Evolutionary conservation across 2,113 vertebrate genomes (phyloP).

Genomic region (Ctenodactylus gundi): DNA sequence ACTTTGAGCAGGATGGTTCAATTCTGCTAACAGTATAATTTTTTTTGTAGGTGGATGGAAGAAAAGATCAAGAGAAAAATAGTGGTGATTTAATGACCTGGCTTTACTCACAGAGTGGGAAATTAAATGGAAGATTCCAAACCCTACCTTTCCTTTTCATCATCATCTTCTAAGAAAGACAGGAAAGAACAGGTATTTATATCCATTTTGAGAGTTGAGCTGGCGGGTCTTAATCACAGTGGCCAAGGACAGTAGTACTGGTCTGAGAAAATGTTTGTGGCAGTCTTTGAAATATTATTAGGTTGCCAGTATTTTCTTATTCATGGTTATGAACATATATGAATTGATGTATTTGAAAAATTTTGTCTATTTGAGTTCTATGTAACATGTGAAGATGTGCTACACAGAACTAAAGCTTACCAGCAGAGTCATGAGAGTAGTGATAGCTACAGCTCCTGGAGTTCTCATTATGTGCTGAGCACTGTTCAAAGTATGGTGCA

Average conservation of each 20-base stretch:
- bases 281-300: not conserved
- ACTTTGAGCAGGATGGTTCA: not conserved
- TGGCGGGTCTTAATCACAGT: not conserved
- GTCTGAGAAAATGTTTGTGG: not conserved
- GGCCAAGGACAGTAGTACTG: not conserved
- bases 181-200: constrained; percentile 57
- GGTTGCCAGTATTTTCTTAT: constrained; percentile 11
- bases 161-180: constrained; percentile 36
- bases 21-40: constrained; percentile 5
- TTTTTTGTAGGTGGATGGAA: constrained; percentile 64
- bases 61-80: constrained; percentile 67
- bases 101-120: constrained; percentile 20
- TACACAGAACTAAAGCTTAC: not conserved
- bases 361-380: not conserved
- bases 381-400: not conserved
- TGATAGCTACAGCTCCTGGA: not conserved
- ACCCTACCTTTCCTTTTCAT: constrained; percentile 25
- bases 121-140: constrained; percentile 38
- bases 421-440: not conserved
- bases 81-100: constrained; percentile 25
- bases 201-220: constrained; percentile 13
- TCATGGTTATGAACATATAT: not conserved
- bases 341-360: constrained; percentile 2
- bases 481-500: not conserved
- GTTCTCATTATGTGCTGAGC: not conserved